Conservation (phyloP, 2,113 vertebrate genomes). For the Lagopus muta region DNA sequence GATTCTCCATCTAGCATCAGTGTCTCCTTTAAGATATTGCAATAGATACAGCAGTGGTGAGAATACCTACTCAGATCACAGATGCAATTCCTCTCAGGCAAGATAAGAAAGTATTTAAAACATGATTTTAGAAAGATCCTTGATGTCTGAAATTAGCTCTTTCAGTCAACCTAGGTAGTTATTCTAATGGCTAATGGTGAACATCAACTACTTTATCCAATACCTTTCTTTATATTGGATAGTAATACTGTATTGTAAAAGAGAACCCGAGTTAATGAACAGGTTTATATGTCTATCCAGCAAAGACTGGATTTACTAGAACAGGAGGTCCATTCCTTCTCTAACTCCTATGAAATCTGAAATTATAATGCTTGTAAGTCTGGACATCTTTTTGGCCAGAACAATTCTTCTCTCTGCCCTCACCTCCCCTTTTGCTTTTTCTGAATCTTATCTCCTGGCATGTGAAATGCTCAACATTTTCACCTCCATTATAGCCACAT, state of each 20-base stretch:
- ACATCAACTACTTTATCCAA: background rate
- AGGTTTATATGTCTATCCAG: background rate
- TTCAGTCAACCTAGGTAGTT: background rate
- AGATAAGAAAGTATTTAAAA: conserved; percentile 58
- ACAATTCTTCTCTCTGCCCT: background rate
- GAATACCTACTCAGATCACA: conserved; percentile 45
- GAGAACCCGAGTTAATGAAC: background rate
- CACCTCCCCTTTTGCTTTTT: background rate
- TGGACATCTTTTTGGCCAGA: background rate
- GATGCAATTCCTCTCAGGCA: conserved; percentile 56
- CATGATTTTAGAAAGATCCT: conserved; percentile 35
- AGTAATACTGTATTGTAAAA: background rate
- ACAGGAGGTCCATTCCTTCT: background rate
- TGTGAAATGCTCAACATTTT: background rate
- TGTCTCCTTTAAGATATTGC: conserved; percentile 8
- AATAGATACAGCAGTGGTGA: conserved; percentile 25
- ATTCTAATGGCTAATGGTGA: background rate
- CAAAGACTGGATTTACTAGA: background rate
- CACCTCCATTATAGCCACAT: background rate
- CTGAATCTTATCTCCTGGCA: background rate
- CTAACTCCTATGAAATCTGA: background rate
- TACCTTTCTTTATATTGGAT: background rate
- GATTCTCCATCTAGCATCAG: conserved; percentile 33
- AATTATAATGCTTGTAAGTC: background rate
- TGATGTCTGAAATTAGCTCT: background rate